Evolutionary conservation across 2,888 invertebrate species (phyloP).

Genomic region (Heliconius aoede): DNA sequence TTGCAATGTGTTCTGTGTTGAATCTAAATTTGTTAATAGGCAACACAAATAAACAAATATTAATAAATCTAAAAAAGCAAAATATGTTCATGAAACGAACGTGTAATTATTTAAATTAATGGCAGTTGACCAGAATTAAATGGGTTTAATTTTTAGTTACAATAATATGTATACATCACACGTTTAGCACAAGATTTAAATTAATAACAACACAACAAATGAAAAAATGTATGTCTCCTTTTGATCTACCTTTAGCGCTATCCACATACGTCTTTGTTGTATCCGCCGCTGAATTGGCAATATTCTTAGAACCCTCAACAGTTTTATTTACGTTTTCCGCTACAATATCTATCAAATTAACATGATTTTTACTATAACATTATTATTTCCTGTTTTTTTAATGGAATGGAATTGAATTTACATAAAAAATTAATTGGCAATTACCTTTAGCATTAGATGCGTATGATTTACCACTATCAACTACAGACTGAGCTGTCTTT

Average conservation of each 20-base stretch:
- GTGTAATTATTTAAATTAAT: background rate
- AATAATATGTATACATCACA: background rate
- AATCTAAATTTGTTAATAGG: slow-evolving; percentile 62
- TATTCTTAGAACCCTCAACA: slow-evolving; percentile 64
- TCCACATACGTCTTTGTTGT: slow-evolving; percentile 64
- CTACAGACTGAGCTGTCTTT: slow-evolving; percentile 59
- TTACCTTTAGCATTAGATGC: slow-evolving; percentile 55
- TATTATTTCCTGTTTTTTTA: background rate
- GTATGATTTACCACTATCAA: slow-evolving; percentile 51
- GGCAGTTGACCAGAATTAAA: background rate
- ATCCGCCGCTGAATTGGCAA: slow-evolving; percentile 61
- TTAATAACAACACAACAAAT: background rate
- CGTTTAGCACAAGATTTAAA: background rate
- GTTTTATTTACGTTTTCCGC: slow-evolving; percentile 58
- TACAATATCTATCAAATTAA: slow-evolving; percentile 53
- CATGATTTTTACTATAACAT: background rate
- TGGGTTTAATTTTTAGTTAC: background rate
- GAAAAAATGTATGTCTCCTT: background rate
- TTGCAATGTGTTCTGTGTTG: slow-evolving; percentile 64
- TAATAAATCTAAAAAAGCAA: slow-evolving; percentile 44
- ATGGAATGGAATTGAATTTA: no score
- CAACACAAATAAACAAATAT: slow-evolving; percentile 49
- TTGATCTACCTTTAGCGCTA: slow-evolving; percentile 66
- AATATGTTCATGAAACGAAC: slow-evolving; percentile 23
- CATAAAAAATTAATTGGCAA: no score